phyloP scores from a whole-genome alignment of 2,888 invertebrate species.

The Polydrusus cervinus region DNA sequence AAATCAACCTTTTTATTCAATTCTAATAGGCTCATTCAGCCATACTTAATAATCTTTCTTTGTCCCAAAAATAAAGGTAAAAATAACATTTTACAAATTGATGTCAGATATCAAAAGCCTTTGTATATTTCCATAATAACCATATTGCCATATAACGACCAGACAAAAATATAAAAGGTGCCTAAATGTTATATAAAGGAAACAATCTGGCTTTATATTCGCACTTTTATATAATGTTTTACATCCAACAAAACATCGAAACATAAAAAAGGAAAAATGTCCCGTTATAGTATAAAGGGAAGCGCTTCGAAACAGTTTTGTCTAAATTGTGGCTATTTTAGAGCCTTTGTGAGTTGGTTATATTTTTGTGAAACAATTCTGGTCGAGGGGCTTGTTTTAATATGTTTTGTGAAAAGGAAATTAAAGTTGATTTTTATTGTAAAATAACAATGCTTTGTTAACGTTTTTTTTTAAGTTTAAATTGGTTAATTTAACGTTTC shows the following conservation, averaged over 20 bases:
- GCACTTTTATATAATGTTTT: conserved; percentile 26
- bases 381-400: conserved; percentile 10
- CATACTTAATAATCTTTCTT: neutral
- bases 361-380: conserved; percentile 22
- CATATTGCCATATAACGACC: conserved; percentile 19
- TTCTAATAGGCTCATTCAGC: too few species aligned
- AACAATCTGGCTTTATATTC: conserved; percentile 25
- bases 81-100: conserved; percentile 21
- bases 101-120: conserved; percentile 25
- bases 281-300: conserved; percentile 15
- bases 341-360: conserved; percentile 3
- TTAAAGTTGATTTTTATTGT: conserved; percentile 12
- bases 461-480: conserved; percentile 2
- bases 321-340: conserved; percentile 24
- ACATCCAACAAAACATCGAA: conserved; percentile 16
- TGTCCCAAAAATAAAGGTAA: conserved; percentile 15
- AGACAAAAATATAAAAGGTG: conserved; percentile 20
- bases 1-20: too few species aligned
- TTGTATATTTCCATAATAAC: conserved; percentile 9
- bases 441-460: conserved; percentile 18
- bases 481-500: conserved; percentile 1
- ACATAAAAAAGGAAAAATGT: conserved; percentile 21
- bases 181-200: conserved; percentile 26
- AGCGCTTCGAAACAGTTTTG: conserved; percentile 21
- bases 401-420: conserved; percentile 19